Base-by-base conservation (phyloP, 2,888 invertebrate genomes). In the Macropis europaea region DNA sequence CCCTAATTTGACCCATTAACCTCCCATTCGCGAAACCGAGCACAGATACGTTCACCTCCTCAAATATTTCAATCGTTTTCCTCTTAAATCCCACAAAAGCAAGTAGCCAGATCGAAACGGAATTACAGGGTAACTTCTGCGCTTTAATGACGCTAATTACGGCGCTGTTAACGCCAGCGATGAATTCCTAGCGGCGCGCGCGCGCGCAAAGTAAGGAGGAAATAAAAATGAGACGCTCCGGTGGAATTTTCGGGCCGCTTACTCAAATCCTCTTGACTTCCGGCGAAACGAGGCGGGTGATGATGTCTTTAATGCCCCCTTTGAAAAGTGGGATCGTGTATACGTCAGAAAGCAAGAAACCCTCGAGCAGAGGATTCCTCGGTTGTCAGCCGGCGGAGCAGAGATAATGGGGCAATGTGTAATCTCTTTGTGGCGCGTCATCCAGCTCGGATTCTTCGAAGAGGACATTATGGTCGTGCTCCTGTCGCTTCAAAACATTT, bases 351-450 rank as follows among this genome's bases (percentile, higher is more conserved):
- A 45, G 24, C 17, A 48, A 45, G 59, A 22, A 45, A 66, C 30
- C 34, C 59, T 19, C 42, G 40, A 38, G 38, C 13, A 36, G 45
- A 28, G 28, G 30, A 15, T 15, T 28, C 5, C 24, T 36, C 38
- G 32, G 24, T 45, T 50, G 56, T 57, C 69, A 63, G 50, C 15
- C 38, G 26, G 32, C 3, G 5, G 4, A 56, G 54, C 24, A 9
- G 17, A 40, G 28, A 64, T 53, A 70, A 64, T 30, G 57, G 54
- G 36, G 36, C 52, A 50, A 57, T 45, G 69, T 24, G 69, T 59
- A 70, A 70, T 70, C 59, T 66, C n/a, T 47, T 32, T 34, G 40
- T n/a, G 22, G 30, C 15, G 2, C n/a, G 15, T 36, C 30, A 22
- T 11, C 3, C 53, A n/a, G 36, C 26, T 9, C 13, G 54, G 26